Conservation (phyloP, 1,140 invertebrate genomes). For the Elymnias hypermnestra region DNA sequence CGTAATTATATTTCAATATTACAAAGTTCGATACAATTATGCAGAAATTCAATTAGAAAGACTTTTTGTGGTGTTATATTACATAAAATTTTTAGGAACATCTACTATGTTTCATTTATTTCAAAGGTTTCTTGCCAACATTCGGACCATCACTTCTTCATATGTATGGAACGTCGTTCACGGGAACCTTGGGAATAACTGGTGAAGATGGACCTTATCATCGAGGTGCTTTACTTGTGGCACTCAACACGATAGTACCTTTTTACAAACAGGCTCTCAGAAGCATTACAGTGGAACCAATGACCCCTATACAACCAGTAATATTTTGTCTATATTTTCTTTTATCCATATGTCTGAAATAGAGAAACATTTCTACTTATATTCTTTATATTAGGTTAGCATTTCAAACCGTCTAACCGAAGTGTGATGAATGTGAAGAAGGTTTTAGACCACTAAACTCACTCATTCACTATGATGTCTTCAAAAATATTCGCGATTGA, state of each 20-base stretch:
- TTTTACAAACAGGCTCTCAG: constrained; percentile 34
- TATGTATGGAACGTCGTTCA: constrained; percentile 32
- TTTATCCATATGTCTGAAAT: constrained; percentile 41
- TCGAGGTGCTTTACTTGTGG: constrained; percentile 33
- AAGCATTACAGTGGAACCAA: constrained; percentile 37
- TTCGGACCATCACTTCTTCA: constrained; percentile 50
- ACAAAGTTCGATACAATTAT: no score
- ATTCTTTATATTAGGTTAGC: no score
- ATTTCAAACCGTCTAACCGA: no score
- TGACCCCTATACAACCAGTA: constrained; percentile 29
- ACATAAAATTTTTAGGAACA: no score
- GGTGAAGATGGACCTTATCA: constrained; percentile 33
- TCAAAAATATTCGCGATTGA: no score
- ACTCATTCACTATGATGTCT: no score
- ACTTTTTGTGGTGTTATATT: no score
- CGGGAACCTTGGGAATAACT: not conserved
- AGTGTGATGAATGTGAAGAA: no score
- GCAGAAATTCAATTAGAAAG: no score
- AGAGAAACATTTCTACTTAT: no score
- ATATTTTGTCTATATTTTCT: constrained; percentile 12
- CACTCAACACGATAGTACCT: constrained; percentile 38
- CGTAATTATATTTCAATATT: no score
- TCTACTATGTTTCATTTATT: not conserved
- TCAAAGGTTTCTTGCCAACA: constrained; percentile 43
- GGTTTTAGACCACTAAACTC: no score